phyloP scores from a whole-genome alignment of 2,113 vertebrate genomes.

The Saccopteryx leptura region DNA sequence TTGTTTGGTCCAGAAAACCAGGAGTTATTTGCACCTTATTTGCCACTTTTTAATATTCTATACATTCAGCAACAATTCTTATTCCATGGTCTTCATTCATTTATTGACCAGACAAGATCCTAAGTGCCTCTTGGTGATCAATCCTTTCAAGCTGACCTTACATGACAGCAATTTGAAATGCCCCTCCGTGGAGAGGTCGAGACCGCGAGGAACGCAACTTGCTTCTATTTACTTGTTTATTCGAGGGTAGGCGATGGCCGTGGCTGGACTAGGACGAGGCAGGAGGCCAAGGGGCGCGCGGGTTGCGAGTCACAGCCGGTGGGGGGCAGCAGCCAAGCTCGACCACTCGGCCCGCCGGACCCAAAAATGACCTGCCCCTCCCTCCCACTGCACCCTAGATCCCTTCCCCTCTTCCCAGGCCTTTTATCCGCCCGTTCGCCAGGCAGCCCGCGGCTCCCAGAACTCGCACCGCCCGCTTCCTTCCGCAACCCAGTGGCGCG shows the following conservation, averaged over 20 bases:
- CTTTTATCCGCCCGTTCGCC: background rate
- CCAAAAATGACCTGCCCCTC: background rate
- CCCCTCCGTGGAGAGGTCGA: background rate
- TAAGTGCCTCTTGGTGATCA: background rate
- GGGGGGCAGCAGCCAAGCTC: background rate
- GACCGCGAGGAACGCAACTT: slow-evolving; percentile 1
- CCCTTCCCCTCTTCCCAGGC: slow-evolving; percentile 11
- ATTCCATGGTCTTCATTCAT: slow-evolving; percentile 6
- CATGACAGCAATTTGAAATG: slow-evolving; percentile 11
- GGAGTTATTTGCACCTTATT: background rate
- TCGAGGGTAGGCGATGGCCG: background rate
- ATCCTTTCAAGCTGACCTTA: slow-evolving; percentile 16
- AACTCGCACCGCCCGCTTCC: background rate
- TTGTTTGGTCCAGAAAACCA: slow-evolving; percentile 13
- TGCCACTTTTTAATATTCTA: background rate
- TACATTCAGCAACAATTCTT: slow-evolving; percentile 1
- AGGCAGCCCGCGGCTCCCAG: background rate
- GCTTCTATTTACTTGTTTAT: slow-evolving; percentile 61
- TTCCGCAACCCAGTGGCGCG: background rate
- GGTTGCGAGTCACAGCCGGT: background rate
- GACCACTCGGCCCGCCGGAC: background rate
- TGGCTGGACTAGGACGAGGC: background rate
- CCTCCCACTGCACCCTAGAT: background rate
- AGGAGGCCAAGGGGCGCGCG: background rate
- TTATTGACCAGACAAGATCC: background rate